Evolutionary conservation across 2,113 vertebrate species (phyloP).

Genomic region (Phycodurus eques): DNA sequence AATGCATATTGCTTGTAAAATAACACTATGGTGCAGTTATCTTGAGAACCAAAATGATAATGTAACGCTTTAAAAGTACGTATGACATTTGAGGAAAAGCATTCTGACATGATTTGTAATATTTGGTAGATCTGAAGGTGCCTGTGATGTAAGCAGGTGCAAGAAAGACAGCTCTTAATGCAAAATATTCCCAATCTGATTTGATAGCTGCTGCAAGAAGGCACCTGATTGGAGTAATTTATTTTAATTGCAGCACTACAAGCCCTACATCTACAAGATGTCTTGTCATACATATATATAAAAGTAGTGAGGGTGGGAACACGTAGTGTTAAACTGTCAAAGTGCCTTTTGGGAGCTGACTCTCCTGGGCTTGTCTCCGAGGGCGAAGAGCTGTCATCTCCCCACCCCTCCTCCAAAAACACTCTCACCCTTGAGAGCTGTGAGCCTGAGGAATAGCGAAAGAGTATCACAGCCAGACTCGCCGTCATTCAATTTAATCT

Average conservation of each 20-base stretch:
- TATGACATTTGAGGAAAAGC: not conserved
- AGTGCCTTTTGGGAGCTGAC: slow-evolving; percentile 41
- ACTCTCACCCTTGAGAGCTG: slow-evolving; percentile 30
- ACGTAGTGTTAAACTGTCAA: slow-evolving; percentile 41
- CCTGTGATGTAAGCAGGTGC: slow-evolving; percentile 52
- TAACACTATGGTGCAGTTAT: too few relatives aligned
- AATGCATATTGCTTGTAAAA: not conserved
- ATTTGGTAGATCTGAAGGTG: slow-evolving; percentile 16
- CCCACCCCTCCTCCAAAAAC: not conserved
- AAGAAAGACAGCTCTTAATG: slow-evolving; percentile 22
- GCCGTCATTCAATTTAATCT: slow-evolving; percentile 40
- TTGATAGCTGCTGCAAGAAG: slow-evolving; percentile 29
- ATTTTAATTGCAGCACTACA: not conserved
- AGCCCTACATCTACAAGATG: not conserved
- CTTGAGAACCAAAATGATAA: not conserved
- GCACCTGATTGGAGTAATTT: slow-evolving; percentile 3
- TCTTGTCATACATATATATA: not conserved
- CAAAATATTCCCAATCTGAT: slow-evolving; percentile 21
- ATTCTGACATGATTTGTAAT: not conserved
- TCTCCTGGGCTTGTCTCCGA: slow-evolving; percentile 49
- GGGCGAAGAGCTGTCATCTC: slow-evolving; percentile 58
- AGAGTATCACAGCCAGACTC: slow-evolving; percentile 41
- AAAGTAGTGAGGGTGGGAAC: slow-evolving; percentile 13
- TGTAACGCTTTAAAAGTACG: not conserved
- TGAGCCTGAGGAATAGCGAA: slow-evolving; percentile 46